Evolutionary conservation across 2,113 vertebrate genomes (phyloP), one percentile per base, ranked within the genome.

Genomic region (Notechis scutatus): DNA sequence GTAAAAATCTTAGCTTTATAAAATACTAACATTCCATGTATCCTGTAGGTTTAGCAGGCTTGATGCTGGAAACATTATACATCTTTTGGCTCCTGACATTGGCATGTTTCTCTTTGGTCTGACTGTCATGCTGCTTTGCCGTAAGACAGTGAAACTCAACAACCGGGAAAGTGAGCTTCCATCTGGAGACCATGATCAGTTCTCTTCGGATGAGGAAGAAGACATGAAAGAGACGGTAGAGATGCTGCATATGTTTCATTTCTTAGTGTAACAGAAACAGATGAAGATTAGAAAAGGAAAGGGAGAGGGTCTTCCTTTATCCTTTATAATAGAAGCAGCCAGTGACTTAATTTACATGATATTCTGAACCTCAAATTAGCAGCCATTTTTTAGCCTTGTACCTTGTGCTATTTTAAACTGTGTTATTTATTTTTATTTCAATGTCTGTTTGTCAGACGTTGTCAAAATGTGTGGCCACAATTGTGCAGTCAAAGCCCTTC

Each of bases 21-120:
- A 15, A n/a, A 61, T 86, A 42, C 20, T 8, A 54, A 34, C 26
- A 9, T 18, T 1, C 39, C 50, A 69, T 93, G 6, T 24, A n/a
- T 64, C 59, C 2, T 26, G 3, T 95, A 98, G 98, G 94, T 97
- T 98, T 95, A 98, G 96, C 85, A 94, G 90, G 0, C 97, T 97
- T 1, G 92, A 97, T 88, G 10, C 95, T 42, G 97, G 96, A 14
- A 98, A 97, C 89, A 92, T 97, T 12, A 88, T 97, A 23, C 97
- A 97, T 1, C 96, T 98, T 87, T 89, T 98, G 91, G 96, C 96
- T 26, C 98, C 98, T 2, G 98, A 98, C 47, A 0, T 97, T 0
- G 94, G 96, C 89, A 93, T 98, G 11, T 95, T 98, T 29, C 61
- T 98, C 15, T 93, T 95, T 3, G 94, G 95, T 5, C 91, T 98